These are phyloP conservation scores for Phalacrocorax brasilianus DNA, from an alignment of 2,113 vertebrate species.

Conservation along the genomic window DNA sequence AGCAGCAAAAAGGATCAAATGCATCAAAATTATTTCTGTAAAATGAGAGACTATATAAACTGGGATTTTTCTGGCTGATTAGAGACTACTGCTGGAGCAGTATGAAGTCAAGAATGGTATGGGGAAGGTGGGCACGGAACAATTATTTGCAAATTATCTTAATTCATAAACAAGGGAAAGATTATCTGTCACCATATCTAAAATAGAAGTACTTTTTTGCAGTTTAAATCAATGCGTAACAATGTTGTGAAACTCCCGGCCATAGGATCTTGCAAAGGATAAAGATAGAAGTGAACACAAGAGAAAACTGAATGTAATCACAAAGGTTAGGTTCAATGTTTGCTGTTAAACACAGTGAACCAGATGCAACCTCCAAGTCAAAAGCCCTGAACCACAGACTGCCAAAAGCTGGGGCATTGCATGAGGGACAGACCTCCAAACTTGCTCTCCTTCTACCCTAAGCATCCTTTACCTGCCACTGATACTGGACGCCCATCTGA, in stretches of 20 bases:
- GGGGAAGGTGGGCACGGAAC: neutral
- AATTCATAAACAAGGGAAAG: neutral
- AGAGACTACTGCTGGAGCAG: neutral
- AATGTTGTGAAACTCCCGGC: neutral
- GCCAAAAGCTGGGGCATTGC: neutral
- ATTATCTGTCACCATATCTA: neutral
- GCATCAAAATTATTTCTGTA: neutral
- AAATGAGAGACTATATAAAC: neutral
- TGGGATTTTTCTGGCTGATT: neutral
- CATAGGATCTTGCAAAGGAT: neutral
- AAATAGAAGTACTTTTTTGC: neutral
- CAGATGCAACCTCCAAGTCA: neutral
- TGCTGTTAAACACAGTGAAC: neutral
- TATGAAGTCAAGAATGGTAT: neutral
- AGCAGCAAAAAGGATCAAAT: neutral
- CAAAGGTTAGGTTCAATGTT: neutral
- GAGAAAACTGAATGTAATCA: neutral
- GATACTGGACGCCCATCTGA: neutral
- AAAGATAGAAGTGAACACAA: neutral
- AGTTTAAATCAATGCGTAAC: neutral
- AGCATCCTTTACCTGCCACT: neutral
- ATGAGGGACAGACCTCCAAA: neutral
- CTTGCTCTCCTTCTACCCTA: neutral
- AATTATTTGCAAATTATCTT: neutral
- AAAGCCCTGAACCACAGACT: neutral